Conservation (phyloP, 2,113 vertebrate species). For the Mormyrus lacerda region DNA sequence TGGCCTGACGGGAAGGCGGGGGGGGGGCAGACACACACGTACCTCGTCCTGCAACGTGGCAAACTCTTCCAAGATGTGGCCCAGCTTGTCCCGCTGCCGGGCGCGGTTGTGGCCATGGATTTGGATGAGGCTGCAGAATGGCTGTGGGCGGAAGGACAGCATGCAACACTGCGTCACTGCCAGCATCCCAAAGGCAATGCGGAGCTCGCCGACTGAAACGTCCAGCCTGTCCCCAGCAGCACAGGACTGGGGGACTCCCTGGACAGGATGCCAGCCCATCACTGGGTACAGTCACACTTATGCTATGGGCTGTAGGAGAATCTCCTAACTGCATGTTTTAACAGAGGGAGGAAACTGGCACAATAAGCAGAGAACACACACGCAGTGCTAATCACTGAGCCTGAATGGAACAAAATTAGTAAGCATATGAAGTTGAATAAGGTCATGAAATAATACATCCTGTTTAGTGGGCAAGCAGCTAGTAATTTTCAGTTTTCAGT, state of each 20-base stretch:
- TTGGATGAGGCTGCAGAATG: conserved; percentile 95
- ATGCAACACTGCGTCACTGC: background rate
- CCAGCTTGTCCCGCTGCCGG: conserved; percentile 94
- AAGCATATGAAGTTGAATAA: background rate
- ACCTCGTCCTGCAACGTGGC: conserved; percentile 97
- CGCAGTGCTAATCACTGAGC: background rate
- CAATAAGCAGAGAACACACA: background rate
- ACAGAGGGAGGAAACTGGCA: background rate
- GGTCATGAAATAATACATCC: background rate
- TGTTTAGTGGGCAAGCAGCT: background rate
- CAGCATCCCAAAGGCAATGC: background rate
- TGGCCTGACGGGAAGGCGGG: background rate
- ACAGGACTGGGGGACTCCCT: background rate
- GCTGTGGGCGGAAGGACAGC: conserved; percentile 58
- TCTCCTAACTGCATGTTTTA: too few relatives aligned
- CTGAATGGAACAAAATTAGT: background rate
- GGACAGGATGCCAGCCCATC: background rate
- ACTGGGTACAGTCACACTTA: background rate
- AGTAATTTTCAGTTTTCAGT: too few relatives aligned
- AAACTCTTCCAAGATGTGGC: conserved; percentile 97
- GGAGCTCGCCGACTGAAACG: background rate
- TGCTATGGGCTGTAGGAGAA: background rate
- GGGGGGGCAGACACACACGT: conserved; percentile 20
- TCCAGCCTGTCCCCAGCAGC: background rate
- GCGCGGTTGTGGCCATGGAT: conserved; percentile 97